A percentile compares a stretch with the other conserved stretches of the same genome.
Evolutionary conservation across 2,888 invertebrate genomes (phyloP).

Genomic region (Hipparchia sbordonii): DNA sequence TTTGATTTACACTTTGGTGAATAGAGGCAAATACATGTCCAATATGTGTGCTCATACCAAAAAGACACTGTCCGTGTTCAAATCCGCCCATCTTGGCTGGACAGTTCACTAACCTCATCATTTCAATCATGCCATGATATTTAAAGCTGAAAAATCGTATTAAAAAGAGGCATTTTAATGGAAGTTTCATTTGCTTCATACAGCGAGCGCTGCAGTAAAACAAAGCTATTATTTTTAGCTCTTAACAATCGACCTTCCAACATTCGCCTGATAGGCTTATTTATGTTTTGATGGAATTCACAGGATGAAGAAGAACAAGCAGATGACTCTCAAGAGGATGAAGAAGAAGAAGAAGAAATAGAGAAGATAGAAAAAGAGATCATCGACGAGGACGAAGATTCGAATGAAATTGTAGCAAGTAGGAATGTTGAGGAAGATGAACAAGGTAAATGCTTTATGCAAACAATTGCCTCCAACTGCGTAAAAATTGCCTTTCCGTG

Average conservation of each 20-base stretch:
- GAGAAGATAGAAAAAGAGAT: slow-evolving; percentile 72
- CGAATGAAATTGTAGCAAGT: slow-evolving; percentile 49
- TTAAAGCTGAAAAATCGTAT: background rate
- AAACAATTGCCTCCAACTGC: background rate
- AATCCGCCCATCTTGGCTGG: too few relatives aligned
- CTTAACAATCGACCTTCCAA: background rate
- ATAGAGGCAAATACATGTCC: too few relatives aligned
- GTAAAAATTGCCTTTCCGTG: background rate
- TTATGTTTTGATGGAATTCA: slow-evolving; percentile 1
- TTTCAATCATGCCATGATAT: background rate
- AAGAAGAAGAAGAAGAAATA: slow-evolving; percentile 58
- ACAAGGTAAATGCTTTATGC: slow-evolving; percentile 31
- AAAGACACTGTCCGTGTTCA: too few relatives aligned
- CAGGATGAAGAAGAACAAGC: slow-evolving; percentile 55
- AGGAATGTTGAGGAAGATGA: slow-evolving; percentile 50
- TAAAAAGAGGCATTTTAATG: too few relatives aligned
- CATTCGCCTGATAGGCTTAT: background rate
- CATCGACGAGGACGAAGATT: slow-evolving; percentile 60
- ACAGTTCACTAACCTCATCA: background rate
- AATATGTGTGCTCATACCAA: too few relatives aligned
- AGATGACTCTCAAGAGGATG: slow-evolving; percentile 59
- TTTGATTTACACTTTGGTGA: too few relatives aligned
- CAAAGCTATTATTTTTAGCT: background rate
- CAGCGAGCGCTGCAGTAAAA: background rate
- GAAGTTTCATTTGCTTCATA: too few relatives aligned